Evolutionary conservation across 2,888 invertebrate genomes (phyloP), one percentile per base, ranked within the genome.

Genomic region (Rhyacophila evoluta): DNA sequence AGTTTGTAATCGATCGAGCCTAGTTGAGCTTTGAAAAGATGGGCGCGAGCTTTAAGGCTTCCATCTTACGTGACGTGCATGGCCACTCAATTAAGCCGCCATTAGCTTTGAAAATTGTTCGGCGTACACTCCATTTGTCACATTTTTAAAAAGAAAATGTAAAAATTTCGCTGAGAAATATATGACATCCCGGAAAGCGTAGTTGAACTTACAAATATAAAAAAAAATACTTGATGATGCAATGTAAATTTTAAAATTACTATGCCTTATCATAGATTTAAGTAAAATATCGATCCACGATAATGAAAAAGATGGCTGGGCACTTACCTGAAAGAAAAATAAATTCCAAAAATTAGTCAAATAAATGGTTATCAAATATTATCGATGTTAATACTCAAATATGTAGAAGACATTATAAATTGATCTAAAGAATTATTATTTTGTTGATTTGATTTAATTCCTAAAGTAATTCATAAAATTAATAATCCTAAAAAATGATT

Each of bases 61-160:
- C 38, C 10, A 37, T 36, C 55, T 55, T 41, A 79, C 81, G 81
- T 81, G 81, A 78, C 75, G 71, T 41, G 81, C 73, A 81, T 81
- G 72, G 70, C 38, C 74, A 74, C 78, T 74, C 81, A 81, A 81
- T 81, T 81, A 81, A 72, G 77, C 33, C 25, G 15, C 36, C 55
- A 39, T 75, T 41, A 69, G 39, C 75, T 36, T 27, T 67, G 74
- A 74, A 74, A 67, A 36, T 67, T 36, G 55, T 25, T 55, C 55
- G 55, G 55, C 55, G 55, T 55, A 25, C 19, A 8, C 55, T 55
- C 55, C 25, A 55, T 55, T 55, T 55, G 1, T 55, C 25, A 19
- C 0, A 19, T 55, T 55, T 55, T 55, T 0, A 25, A 25, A 25
- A 8, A 8, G 1, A 55, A 55, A 55, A 25, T 25, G 1, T 3